Evolutionary conservation across 2,797 vertebrate genomes (phyloP).

Genomic region (Amphiprion clarkii): DNA sequence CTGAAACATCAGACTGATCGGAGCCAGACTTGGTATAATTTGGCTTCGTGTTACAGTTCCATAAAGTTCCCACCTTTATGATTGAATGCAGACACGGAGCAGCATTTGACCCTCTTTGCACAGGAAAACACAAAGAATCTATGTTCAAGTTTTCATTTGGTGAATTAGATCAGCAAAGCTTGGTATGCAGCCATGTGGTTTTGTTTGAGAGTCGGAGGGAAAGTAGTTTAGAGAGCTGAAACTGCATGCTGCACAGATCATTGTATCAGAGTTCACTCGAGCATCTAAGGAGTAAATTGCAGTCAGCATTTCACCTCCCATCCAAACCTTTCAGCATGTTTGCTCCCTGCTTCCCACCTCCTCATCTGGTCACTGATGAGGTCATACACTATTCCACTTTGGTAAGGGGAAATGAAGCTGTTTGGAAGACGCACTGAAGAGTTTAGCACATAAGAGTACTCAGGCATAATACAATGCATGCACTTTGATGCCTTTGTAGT

Average conservation of each 20-base stretch:
- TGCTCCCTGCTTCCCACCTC: slow-evolving; percentile 32
- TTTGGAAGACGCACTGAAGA: slow-evolving; percentile 63
- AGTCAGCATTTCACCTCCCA: slow-evolving; percentile 47
- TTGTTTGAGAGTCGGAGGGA: background rate
- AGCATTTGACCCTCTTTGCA: background rate
- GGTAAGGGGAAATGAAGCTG: slow-evolving; percentile 47
- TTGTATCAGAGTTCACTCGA: slow-evolving; percentile 32
- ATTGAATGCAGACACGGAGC: background rate
- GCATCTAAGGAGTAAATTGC: slow-evolving; percentile 34
- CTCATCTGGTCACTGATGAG: slow-evolving; percentile 59
- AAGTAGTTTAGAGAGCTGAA: slow-evolving; percentile 5
- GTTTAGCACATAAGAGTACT: slow-evolving; percentile 63
- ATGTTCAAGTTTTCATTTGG: background rate
- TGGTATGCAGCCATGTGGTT: background rate
- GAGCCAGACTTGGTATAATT: slow-evolving; percentile 5
- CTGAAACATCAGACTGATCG: background rate
- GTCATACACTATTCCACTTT: slow-evolving; percentile 50
- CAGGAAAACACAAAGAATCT: background rate
- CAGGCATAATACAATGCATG: slow-evolving; percentile 57
- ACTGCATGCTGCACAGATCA: slow-evolving; percentile 18
- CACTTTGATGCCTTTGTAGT: slow-evolving; percentile 84
- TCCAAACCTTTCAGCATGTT: slow-evolving; percentile 39
- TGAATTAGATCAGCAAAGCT: background rate
- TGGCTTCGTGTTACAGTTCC: background rate
- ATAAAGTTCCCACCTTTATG: background rate